Conservation (phyloP, 2,113 vertebrate species). For the Paramisgurnus dabryanus region DNA sequence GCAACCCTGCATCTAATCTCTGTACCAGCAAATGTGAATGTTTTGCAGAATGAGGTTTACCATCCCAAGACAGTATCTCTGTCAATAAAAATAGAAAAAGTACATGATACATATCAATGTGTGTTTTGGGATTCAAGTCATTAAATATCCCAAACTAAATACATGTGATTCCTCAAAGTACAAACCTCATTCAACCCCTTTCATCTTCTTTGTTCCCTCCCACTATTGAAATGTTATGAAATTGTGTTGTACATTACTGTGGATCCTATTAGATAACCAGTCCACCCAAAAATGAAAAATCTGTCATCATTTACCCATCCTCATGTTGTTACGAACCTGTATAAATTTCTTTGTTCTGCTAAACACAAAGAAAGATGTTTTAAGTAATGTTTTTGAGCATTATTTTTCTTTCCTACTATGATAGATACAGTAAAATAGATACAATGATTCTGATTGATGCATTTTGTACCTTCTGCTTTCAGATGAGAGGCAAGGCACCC, state of each 20-base stretch:
- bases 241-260: background rate
- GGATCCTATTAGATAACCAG: background rate
- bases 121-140: constrained; percentile 28
- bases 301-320: too few relatives aligned
- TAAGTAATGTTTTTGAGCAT: too few relatives aligned
- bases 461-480: constrained; percentile 47
- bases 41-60: background rate
- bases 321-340: too few relatives aligned
- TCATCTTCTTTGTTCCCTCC: constrained; percentile 12
- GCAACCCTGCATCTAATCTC: too few relatives aligned
- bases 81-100: background rate
- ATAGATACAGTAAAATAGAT: too few relatives aligned
- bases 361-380: too few relatives aligned
- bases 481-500: constrained; percentile 80
- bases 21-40: too few relatives aligned
- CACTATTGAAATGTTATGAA: constrained; percentile 4
- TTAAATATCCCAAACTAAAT: constrained; percentile 22
- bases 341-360: too few relatives aligned
- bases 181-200: constrained; percentile 3
- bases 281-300: too few relatives aligned
- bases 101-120: constrained; percentile 2
- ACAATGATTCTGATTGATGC: too few relatives aligned
- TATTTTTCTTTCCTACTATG: too few relatives aligned
- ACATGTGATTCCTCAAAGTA: constrained; percentile 2
- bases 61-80: background rate